A percentile compares a stretch with the other conserved stretches of the same genome.
Evolutionary conservation across 30 jellyfish, hydroid and myxozoan species (phyloP).

Genomic region (Cassiopea xamachana): DNA sequence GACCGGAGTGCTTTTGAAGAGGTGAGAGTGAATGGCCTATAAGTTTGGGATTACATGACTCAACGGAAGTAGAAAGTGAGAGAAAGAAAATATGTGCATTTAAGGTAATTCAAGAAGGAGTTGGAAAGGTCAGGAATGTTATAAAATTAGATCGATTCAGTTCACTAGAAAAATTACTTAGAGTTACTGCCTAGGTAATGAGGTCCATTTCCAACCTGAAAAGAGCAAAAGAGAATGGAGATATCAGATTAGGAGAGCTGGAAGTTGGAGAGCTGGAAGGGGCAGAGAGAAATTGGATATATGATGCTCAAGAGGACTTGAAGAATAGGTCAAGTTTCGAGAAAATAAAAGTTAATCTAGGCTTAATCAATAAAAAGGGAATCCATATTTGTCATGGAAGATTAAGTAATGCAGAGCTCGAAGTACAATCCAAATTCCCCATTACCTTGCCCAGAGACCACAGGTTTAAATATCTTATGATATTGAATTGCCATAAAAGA

Average conservation of each 20-base stretch:
- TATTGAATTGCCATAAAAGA: slow-evolving; percentile 51
- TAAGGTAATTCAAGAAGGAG: not conserved
- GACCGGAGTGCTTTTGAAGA: slow-evolving; percentile 27
- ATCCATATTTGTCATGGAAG: slow-evolving; percentile 30
- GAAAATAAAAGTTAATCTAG: slow-evolving; percentile 1
- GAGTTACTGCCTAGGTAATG: slow-evolving; percentile 1
- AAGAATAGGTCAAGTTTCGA: slow-evolving; percentile 2
- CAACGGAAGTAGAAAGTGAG: slow-evolving; percentile 37
- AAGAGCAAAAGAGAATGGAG: slow-evolving; percentile 4
- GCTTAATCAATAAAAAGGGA: not conserved
- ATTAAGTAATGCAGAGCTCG: slow-evolving; percentile 23
- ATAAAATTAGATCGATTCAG: slow-evolving; percentile 16
- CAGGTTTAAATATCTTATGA: slow-evolving; percentile 11
- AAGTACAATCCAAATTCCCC: slow-evolving; percentile 18
- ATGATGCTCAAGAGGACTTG: slow-evolving; percentile 41
- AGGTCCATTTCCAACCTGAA: slow-evolving; percentile 50
- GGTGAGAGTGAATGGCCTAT: slow-evolving; percentile 56
- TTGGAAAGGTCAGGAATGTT: slow-evolving; percentile 2
- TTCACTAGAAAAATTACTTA: slow-evolving; percentile 15
- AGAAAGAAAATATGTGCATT: slow-evolving; percentile 30
- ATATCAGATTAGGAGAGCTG: not conserved
- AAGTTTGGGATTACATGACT: not conserved
- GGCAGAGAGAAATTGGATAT: slow-evolving; percentile 48
- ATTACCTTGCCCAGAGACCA: slow-evolving; percentile 49
- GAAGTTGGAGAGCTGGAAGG: slow-evolving; percentile 19